Conservation (phyloP, 2,888 invertebrate species). For the Lagria hirta region DNA sequence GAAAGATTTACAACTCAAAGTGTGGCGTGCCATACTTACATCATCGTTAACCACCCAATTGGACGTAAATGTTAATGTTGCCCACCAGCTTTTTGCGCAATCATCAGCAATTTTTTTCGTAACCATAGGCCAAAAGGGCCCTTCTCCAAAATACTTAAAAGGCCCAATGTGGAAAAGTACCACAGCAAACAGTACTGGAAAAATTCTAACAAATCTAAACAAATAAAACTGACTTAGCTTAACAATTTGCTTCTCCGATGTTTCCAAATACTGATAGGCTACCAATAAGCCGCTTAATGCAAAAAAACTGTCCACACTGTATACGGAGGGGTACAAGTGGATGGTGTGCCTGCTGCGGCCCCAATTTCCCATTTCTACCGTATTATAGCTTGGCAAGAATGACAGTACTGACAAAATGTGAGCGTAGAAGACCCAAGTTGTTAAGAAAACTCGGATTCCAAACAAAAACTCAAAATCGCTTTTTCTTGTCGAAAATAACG, state of each 20-base stretch:
- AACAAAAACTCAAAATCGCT: too few relatives aligned
- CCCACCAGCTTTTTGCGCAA: constrained; percentile 53
- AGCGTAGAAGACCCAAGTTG: too few relatives aligned
- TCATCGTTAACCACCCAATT: too few relatives aligned
- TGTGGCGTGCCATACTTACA: too few relatives aligned
- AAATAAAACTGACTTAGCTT: neutral
- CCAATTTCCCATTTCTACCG: too few relatives aligned
- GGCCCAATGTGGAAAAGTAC: constrained; percentile 54
- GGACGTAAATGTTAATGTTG: constrained; percentile 47
- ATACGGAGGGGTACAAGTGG: too few relatives aligned
- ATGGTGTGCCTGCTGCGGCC: too few relatives aligned
- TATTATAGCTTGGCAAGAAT: too few relatives aligned
- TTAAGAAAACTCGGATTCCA: too few relatives aligned
- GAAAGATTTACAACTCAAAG: too few relatives aligned
- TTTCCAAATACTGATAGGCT: constrained; percentile 2
- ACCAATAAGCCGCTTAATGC: neutral
- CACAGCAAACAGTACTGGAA: constrained; percentile 53
- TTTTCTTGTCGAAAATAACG: too few relatives aligned
- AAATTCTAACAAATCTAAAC: constrained; percentile 46
- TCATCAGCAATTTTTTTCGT: constrained; percentile 23
- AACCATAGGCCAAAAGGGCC: constrained; percentile 54
- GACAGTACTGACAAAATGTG: too few relatives aligned
- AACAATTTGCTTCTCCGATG: neutral
- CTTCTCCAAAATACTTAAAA: constrained; percentile 52
- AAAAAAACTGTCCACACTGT: constrained; percentile 1